phyloP scores from a whole-genome alignment of 2,888 invertebrate genomes.

The Balanococcus diminutus region DNA sequence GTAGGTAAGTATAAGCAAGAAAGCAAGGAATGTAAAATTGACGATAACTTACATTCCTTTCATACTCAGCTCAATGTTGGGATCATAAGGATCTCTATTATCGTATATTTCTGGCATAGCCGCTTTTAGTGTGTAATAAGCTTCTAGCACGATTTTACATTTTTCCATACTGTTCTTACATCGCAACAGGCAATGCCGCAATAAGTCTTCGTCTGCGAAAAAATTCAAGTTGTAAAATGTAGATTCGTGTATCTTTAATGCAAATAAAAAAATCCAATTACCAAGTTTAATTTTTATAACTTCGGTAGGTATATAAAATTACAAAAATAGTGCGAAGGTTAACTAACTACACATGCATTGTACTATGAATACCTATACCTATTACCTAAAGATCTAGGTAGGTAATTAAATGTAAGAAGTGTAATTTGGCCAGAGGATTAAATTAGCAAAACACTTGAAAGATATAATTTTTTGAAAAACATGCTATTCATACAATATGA shows the following conservation, averaged over 20 bases:
- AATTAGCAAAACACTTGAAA: too few relatives aligned
- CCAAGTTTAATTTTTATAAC: not conserved
- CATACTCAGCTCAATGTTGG: slow-evolving; percentile 74
- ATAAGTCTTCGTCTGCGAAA: slow-evolving; percentile 72
- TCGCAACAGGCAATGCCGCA: slow-evolving; percentile 82
- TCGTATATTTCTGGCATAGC: slow-evolving; percentile 83
- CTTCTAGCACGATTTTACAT: slow-evolving; percentile 82
- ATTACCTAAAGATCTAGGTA: too few relatives aligned
- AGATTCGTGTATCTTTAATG: not conserved
- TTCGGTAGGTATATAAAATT: not conserved
- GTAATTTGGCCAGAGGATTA: too few relatives aligned
- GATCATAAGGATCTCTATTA: slow-evolving; percentile 75
- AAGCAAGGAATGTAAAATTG: not conserved
- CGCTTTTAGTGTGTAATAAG: slow-evolving; percentile 85
- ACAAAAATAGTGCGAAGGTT: not conserved
- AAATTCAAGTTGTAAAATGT: not conserved
- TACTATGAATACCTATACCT: not conserved
- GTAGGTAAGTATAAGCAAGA: not conserved
- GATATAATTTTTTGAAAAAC: too few relatives aligned
- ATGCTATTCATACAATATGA: too few relatives aligned
- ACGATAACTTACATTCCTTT: slow-evolving; percentile 70
- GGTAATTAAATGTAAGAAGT: too few relatives aligned
- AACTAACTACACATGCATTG: not conserved
- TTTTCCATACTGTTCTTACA: slow-evolving; percentile 87
- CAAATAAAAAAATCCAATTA: not conserved